Percentiles rank a stretch among this genome's conserved stretches.
phyloP scores from a whole-genome alignment of 2,888 invertebrate genomes.

The Octodonta nipae region DNA sequence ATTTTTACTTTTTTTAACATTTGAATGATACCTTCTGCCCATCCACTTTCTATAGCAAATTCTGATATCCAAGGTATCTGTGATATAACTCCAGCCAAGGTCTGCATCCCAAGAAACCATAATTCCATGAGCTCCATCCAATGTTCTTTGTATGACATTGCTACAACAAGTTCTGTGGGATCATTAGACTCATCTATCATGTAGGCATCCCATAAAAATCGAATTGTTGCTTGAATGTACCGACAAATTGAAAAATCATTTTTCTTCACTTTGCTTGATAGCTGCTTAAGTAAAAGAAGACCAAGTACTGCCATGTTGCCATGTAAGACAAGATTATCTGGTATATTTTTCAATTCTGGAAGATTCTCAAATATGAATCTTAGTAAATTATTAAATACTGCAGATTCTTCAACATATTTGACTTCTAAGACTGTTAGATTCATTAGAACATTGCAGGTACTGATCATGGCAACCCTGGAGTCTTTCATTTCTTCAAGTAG shows the following conservation, averaged over 20 bases:
- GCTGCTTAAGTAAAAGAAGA: slow-evolving; percentile 68
- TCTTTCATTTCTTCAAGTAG: slow-evolving; percentile 71
- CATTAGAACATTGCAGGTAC: slow-evolving; percentile 83
- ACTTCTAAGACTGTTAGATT: slow-evolving; percentile 81
- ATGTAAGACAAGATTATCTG: slow-evolving; percentile 72
- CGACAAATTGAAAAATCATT: slow-evolving; percentile 77
- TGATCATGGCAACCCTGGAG: slow-evolving; percentile 71
- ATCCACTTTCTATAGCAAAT: slow-evolving; percentile 85
- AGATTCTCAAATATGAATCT: slow-evolving; percentile 76
- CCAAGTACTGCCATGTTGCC: slow-evolving; percentile 77
- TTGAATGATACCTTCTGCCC: slow-evolving; percentile 77
- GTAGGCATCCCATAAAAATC: slow-evolving; percentile 87
- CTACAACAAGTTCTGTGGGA: slow-evolving; percentile 66
- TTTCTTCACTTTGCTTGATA: slow-evolving; percentile 68
- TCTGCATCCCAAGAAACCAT: slow-evolving; percentile 91
- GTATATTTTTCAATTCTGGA: slow-evolving; percentile 68
- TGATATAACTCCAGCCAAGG: slow-evolving; percentile 59
- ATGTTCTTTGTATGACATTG: slow-evolving; percentile 71
- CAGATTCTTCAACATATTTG: slow-evolving; percentile 65
- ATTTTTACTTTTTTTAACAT: slow-evolving; percentile 71
- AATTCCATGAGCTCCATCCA: slow-evolving; percentile 84
- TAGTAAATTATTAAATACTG: slow-evolving; percentile 62
- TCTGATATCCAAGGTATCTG: slow-evolving; percentile 80
- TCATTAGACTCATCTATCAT: slow-evolving; percentile 79
- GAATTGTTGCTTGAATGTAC: slow-evolving; percentile 76